Evolutionary conservation across 2,888 invertebrate species (phyloP).

Genomic region (Pristionchus mayeri): DNA sequence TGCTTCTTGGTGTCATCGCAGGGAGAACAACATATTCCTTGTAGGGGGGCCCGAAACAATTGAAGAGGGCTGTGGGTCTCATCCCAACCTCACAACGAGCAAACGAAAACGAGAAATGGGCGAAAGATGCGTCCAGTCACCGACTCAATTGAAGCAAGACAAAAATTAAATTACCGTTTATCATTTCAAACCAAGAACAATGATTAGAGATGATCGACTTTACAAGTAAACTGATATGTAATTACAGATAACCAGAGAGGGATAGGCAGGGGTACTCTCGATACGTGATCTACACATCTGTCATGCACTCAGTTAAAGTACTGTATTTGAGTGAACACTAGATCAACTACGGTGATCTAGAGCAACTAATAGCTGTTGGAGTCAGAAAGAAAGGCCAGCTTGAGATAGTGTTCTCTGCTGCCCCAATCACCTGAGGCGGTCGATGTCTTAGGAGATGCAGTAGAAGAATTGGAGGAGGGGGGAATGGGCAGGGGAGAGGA

Average conservation of each 20-base stretch:
- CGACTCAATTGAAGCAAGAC: background rate
- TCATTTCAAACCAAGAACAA: constrained; percentile 23
- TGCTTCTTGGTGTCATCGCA: background rate
- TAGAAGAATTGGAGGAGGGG: background rate
- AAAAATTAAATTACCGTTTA: background rate
- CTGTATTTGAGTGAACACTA: background rate
- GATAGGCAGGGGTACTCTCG: background rate
- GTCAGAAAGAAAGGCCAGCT: constrained; percentile 38
- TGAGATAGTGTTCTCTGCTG: constrained; percentile 40
- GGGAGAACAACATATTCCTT: background rate
- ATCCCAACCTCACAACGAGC: background rate
- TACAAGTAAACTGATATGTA: constrained; percentile 22
- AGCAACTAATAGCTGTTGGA: constrained; percentile 15
- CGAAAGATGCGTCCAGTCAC: background rate
- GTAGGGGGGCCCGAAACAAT: background rate
- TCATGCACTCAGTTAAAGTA: background rate
- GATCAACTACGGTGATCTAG: background rate
- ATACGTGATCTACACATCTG: constrained; percentile 14
- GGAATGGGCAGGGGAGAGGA: background rate
- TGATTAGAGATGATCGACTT: constrained; percentile 22
- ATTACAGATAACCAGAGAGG: background rate
- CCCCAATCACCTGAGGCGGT: constrained; percentile 29
- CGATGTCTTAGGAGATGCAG: background rate
- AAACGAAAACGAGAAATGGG: background rate
- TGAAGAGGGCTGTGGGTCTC: constrained; percentile 15